A percentile compares a stretch with the other conserved stretches of the same genome.
Conservation (phyloP, 2,888 invertebrate species). For the Cyclophora punctaria region DNA sequence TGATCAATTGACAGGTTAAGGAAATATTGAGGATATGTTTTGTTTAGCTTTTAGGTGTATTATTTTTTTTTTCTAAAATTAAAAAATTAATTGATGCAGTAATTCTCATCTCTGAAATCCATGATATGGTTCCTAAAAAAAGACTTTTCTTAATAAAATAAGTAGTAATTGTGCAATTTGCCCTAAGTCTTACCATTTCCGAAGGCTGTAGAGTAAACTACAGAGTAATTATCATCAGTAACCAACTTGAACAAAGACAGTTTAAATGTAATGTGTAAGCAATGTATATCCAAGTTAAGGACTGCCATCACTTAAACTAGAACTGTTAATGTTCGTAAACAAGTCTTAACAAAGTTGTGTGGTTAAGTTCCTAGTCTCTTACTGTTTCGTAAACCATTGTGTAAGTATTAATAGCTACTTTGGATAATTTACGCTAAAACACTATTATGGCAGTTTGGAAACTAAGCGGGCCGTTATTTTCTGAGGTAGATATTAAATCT, state of each 20-base stretch:
- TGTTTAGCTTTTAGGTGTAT: no score
- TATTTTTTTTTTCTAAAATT: no score
- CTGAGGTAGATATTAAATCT: no score
- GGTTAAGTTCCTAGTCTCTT: constrained; percentile 56
- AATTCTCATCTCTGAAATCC: no score
- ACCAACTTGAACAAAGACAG: constrained; percentile 39
- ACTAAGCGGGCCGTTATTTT: no score
- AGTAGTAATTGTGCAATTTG: no score
- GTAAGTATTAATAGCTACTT: constrained; percentile 42
- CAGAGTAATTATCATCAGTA: constrained; percentile 28
- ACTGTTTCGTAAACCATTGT: constrained; percentile 45
- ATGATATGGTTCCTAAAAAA: neutral
- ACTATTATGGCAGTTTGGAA: neutral
- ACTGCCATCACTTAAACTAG: constrained; percentile 57
- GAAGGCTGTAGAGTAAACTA: constrained; percentile 7
- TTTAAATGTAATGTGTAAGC: constrained; percentile 42
- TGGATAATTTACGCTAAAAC: constrained; percentile 27
- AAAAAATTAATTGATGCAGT: no score
- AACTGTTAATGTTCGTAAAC: constrained; percentile 59
- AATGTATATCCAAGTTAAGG: constrained; percentile 40
- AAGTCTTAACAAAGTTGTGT: constrained; percentile 65
- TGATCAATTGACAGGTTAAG: no score
- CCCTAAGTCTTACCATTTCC: no score
- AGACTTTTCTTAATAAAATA: no score
- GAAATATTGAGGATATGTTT: no score